phyloP scores from a whole-genome alignment of 2,797 vertebrate genomes.

The Nannoperca obscura region DNA sequence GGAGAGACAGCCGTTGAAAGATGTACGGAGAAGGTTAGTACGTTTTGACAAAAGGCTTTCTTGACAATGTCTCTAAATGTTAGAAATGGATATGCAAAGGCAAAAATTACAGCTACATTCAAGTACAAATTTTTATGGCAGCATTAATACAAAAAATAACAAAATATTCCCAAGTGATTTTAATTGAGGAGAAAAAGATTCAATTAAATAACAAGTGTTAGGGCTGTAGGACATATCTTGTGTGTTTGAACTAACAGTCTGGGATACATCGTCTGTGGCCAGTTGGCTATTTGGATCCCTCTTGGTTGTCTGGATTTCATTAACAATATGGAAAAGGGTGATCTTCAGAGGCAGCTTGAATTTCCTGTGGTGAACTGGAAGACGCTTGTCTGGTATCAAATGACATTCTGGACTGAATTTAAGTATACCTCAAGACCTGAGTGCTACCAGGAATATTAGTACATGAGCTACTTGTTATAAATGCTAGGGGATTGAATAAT shows the following conservation, averaged over 20 bases:
- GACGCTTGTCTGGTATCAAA: constrained; percentile 72
- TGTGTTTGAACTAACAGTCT: constrained; percentile 48
- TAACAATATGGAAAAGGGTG: constrained; percentile 82
- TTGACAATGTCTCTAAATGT: constrained; percentile 3
- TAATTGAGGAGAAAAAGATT: constrained; percentile 17
- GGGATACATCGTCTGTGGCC: constrained; percentile 49
- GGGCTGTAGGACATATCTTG: constrained; percentile 29
- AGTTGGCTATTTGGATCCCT: constrained; percentile 58
- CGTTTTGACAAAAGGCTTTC: constrained; percentile 4
- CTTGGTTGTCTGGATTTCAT: constrained; percentile 82
- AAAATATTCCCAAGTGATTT: not conserved
- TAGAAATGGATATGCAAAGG: constrained; percentile 24
- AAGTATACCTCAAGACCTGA: constrained; percentile 73
- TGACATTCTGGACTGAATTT: constrained; percentile 79
- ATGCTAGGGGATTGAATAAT: constrained; percentile 34
- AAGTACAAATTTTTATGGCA: constrained; percentile 1
- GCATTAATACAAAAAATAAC: not conserved
- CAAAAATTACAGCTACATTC: constrained; percentile 15
- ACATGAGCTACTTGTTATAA: constrained; percentile 49
- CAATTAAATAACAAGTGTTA: constrained; percentile 17
- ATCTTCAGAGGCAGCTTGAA: constrained; percentile 82
- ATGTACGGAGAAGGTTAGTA: constrained; percentile 40
- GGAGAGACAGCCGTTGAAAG: constrained; percentile 22
- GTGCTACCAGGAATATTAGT: constrained; percentile 61
- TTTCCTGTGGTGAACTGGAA: constrained; percentile 80